These are phyloP conservation scores for Drosophila obscura DNA, from an alignment of 1,140 invertebrate species.

Conservation along the genomic window DNA sequence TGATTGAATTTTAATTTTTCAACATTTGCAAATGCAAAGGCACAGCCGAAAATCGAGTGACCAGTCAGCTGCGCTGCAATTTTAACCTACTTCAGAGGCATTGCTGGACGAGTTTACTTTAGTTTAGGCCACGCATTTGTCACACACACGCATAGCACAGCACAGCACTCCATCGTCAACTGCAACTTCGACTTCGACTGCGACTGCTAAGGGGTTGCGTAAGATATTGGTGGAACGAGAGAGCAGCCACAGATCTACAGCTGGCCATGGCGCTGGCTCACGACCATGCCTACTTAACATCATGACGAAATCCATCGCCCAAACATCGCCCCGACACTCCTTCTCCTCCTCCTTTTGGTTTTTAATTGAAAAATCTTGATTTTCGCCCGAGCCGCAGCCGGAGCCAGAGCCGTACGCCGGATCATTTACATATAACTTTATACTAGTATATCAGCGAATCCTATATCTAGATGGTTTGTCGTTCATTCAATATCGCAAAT, in stretches of 20 bases:
- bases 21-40: conserved; percentile 55
- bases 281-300: conserved; percentile 59
- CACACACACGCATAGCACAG: conserved; percentile 53
- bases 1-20: conserved; percentile 75
- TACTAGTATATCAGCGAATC: conserved; percentile 25
- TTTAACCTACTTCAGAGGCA: conserved; percentile 68
- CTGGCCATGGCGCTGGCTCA: conserved; percentile 45
- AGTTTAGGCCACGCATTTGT: conserved; percentile 57
- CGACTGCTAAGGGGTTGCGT: conserved; percentile 30
- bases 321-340: conserved; percentile 9
- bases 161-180: not conserved
- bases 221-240: conserved; percentile 31
- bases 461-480: conserved; percentile 53
- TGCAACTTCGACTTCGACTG: conserved; percentile 1
- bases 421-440: conserved; percentile 53
- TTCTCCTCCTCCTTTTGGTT: not conserved
- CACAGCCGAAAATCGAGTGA: conserved; percentile 31
- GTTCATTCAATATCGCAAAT: conserved; percentile 24
- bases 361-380: conserved; percentile 69
- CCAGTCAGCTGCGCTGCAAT: conserved; percentile 47
- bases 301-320: conserved; percentile 47
- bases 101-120: conserved; percentile 63
- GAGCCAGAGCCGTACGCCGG: not conserved
- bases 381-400: conserved; percentile 17
- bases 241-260: conserved; percentile 29